Conservation (phyloP, 2,113 vertebrate genomes). For the Vicugna pacos region DNA sequence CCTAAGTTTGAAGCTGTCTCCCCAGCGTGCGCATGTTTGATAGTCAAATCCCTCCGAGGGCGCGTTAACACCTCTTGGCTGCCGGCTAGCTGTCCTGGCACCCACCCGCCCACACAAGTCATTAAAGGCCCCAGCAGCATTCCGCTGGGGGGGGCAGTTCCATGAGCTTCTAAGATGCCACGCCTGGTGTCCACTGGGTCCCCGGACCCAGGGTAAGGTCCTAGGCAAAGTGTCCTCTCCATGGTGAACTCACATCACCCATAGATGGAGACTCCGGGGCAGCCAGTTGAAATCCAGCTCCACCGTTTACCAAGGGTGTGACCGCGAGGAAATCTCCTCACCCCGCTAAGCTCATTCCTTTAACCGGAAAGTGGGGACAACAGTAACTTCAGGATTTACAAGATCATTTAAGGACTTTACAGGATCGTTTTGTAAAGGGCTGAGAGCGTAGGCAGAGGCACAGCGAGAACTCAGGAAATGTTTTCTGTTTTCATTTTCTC, state of each 20-base stretch:
- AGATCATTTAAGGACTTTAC: background rate
- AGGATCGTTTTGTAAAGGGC: background rate
- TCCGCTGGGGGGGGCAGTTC: conserved; percentile 76
- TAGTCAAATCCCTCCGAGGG: conserved; percentile 74
- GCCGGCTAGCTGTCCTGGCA: conserved; percentile 54
- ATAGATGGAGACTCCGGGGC: background rate
- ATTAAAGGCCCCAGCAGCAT: conserved; percentile 64
- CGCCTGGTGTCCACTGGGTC: conserved; percentile 76
- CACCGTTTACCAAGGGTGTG: fast-evolving
- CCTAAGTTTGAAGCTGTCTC: background rate
- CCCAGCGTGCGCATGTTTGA: conserved; percentile 47
- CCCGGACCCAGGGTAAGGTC: conserved; percentile 78
- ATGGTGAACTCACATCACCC: conserved; percentile 78
- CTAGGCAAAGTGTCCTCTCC: conserved; percentile 82
- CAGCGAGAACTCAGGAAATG: fast-evolving
- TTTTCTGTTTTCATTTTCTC: fast-evolving
- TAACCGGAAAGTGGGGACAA: conserved; percentile 59
- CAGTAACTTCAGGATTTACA: conserved; percentile 25
- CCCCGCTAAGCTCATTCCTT: fast-evolving
- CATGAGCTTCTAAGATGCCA: conserved; percentile 62
- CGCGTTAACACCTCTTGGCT: conserved; percentile 74
- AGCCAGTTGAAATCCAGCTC: background rate
- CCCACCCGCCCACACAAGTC: conserved; percentile 73
- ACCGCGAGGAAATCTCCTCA: too few species aligned
- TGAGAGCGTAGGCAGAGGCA: fast-evolving